Base-by-base conservation (phyloP, 1,140 invertebrate genomes). In the Cotesia chilonis region DNA sequence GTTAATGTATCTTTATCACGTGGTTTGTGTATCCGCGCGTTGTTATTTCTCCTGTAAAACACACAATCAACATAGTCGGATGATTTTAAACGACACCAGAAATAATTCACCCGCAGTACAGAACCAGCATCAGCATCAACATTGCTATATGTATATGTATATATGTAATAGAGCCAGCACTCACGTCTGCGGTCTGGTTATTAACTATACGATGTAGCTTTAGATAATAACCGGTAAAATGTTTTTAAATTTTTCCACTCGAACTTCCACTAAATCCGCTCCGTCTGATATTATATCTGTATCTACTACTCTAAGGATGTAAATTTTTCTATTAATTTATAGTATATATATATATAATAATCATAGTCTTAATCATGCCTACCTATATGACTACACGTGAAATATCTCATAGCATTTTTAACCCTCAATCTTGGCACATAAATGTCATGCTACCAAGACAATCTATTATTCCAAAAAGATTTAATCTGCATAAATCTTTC, bases 211-310 rank as follows among this genome's bases (percentile, higher is more conserved):
- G 12, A 57, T 57, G 55, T 57, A 57, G n/a, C 20, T 17, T 52
- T 28, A 47, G 41, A 47, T 47, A 47, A 17, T 47, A 47, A 35
- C 35, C 20, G 41, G 47, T 67, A 28, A 47, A 28, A 67, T 67
- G 47, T 4, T 67, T 47, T 67, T 67, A 52, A 67, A 67, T 67
- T 67, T 52, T 67, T 67, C 47, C 65, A 67, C 41, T 67, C 51
- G 54, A 67, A 17, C 65, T n/a, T 52, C 65, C 28, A 28, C 28
- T 28, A 28, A 54, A 10, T 35, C 41, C 6, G 65, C n/a, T 57
- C 28, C 5, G 20, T 52, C 6, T 52, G 20, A 9, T 67, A 12
- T 28, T 67, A 14, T 57, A n/a, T 6, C 17, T 67, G 52, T 54
- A 47, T 67, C 36, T 28, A 28, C n/a, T 54, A 51, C 12, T 47